Evolutionary conservation across 1,140 invertebrate genomes (phyloP).

Genomic region (Homarus americanus): DNA sequence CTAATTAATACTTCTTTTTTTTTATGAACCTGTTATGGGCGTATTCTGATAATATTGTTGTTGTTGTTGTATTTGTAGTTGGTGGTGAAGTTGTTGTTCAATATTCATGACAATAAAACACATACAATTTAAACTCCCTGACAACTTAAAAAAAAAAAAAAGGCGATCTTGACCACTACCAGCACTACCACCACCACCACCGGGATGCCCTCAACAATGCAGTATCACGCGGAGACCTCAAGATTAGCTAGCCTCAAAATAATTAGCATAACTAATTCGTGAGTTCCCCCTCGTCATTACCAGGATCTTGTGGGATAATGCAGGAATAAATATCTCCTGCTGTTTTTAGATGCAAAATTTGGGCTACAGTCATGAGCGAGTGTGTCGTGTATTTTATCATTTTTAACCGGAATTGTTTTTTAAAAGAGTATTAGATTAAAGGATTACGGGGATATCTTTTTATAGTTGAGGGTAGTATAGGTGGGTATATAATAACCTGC

Average conservation of each 20-base stretch:
- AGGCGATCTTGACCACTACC: too few relatives aligned
- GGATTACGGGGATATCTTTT: too few relatives aligned
- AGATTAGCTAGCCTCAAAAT: background rate
- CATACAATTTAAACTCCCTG: background rate
- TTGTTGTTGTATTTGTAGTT: too few relatives aligned
- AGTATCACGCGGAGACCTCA: background rate
- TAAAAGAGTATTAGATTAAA: too few relatives aligned
- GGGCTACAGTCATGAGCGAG: too few relatives aligned
- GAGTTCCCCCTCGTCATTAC: slow-evolving; percentile 10
- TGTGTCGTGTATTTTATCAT: background rate
- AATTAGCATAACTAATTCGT: slow-evolving; percentile 1
- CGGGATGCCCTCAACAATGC: too few relatives aligned
- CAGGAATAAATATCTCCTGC: background rate
- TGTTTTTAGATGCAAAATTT: background rate
- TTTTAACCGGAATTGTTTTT: too few relatives aligned
- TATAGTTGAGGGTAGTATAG: too few relatives aligned
- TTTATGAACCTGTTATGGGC: too few relatives aligned
- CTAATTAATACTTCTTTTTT: too few relatives aligned
- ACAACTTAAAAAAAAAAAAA: background rate
- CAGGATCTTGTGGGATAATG: background rate
- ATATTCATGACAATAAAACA: background rate
- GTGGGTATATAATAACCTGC: too few relatives aligned
- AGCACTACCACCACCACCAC: too few relatives aligned
- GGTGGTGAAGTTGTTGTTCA: background rate
- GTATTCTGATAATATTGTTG: background rate